A percentile compares a stretch with the other conserved stretches of the same genome.
Conservation (phyloP, 2,888 invertebrate species). For the Leptinotarsa tumamoca region DNA sequence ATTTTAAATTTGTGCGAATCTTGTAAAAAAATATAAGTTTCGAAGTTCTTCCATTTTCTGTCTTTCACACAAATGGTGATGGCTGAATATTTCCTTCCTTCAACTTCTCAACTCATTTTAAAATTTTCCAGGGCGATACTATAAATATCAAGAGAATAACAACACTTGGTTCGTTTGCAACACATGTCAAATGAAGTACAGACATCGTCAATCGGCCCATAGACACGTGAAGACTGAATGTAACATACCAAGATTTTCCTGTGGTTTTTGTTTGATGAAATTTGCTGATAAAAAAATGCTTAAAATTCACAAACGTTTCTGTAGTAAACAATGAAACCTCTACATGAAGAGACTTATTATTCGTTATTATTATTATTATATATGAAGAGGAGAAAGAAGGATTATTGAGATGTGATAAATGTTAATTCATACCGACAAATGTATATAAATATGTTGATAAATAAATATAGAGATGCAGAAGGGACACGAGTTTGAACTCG, state of each 20-base stretch:
- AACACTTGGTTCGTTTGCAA: conserved; percentile 10
- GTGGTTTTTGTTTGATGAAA: background rate
- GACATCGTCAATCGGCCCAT: conserved; percentile 17
- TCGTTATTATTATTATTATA: too few species aligned
- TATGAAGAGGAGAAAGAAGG: too few species aligned
- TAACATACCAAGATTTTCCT: conserved; percentile 5
- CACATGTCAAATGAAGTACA: conserved; percentile 10
- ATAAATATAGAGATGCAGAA: too few species aligned
- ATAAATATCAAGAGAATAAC: conserved; percentile 13
- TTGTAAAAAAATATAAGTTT: too few species aligned
- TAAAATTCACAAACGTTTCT: background rate
- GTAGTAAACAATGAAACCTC: background rate
- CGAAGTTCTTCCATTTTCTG: too few species aligned
- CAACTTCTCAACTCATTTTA: background rate
- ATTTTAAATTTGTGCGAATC: too few species aligned
- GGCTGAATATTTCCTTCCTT: background rate
- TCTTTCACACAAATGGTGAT: background rate
- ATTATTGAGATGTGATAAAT: too few species aligned
- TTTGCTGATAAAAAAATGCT: conserved; percentile 9
- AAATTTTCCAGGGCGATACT: background rate
- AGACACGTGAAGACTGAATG: conserved; percentile 18
- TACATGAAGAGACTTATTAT: too few species aligned
- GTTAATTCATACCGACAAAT: too few species aligned
- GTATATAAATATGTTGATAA: too few species aligned
- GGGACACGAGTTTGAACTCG: too few species aligned